Percentiles rank a stretch among this genome's conserved stretches.
phyloP scores from a whole-genome alignment of 2,113 vertebrate species.

The Dendrocopos noguchii region DNA sequence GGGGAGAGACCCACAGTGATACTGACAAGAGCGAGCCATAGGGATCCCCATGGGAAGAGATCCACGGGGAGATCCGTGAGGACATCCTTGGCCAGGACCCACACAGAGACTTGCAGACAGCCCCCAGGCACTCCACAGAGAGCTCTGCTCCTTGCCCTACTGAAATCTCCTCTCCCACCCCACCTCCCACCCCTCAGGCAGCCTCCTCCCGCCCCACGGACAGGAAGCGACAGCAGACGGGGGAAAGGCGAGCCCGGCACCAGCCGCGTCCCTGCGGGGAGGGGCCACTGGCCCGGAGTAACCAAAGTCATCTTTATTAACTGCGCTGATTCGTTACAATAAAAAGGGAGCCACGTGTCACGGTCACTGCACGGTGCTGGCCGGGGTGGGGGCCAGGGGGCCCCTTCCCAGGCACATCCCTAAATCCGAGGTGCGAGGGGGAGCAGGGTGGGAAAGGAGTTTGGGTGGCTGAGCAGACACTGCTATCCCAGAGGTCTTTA shows the following conservation, averaged over 20 bases:
- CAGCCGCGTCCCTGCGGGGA: not conserved
- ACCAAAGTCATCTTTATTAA: slow-evolving; percentile 73
- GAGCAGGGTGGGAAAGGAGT: not conserved
- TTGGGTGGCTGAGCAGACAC: not conserved
- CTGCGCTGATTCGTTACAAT: slow-evolving; percentile 70
- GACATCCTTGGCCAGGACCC: too few relatives aligned
- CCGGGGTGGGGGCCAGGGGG: slow-evolving; percentile 21
- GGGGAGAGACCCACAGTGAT: not conserved
- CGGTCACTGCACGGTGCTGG: slow-evolving; percentile 70
- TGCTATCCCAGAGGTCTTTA: slow-evolving; percentile 18
- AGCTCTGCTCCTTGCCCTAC: not conserved
- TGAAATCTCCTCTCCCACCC: not conserved
- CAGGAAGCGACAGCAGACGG: not conserved
- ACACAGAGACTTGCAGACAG: not conserved
- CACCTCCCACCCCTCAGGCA: not conserved
- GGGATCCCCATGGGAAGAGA: not conserved
- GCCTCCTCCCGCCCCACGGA: not conserved
- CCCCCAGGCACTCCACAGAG: too few relatives aligned
- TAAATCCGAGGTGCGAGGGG: not conserved
- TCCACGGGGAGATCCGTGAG: not conserved
- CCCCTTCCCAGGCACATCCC: slow-evolving; percentile 36
- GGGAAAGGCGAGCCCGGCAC: slow-evolving; percentile 38
- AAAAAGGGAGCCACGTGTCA: slow-evolving; percentile 76
- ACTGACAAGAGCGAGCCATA: not conserved
- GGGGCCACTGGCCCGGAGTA: slow-evolving; percentile 54